Conservation (phyloP, 2,113 vertebrate species). For the Rhodinocichla rosea region DNA sequence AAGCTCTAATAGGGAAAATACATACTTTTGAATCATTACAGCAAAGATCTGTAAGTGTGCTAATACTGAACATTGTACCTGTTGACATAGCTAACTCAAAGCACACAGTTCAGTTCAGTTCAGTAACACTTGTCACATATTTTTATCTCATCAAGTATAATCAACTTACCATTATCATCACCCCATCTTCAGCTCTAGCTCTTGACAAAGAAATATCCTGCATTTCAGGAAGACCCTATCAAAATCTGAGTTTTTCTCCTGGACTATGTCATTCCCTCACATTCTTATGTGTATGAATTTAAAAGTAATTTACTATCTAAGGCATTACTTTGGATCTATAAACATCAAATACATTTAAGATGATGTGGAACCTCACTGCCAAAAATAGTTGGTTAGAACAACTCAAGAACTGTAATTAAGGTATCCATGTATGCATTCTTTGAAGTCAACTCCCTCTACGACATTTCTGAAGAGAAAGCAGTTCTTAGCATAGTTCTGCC, state of each 20-base stretch:
- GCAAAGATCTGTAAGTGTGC: not conserved
- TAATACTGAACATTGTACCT: not conserved
- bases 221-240: not conserved
- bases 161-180: not conserved
- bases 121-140: not conserved
- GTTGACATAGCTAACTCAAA: not conserved
- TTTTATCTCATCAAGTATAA: not conserved
- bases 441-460: not conserved
- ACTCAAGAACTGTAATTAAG: not conserved
- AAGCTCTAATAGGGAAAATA: not conserved
- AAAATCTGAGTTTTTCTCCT: not conserved
- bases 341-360: not conserved
- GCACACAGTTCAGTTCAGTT: not conserved
- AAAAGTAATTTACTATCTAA: not conserved
- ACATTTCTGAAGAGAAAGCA: not conserved
- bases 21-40: not conserved
- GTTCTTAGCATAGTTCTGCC: not conserved
- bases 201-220: not conserved
- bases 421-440: not conserved
- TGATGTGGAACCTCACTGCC: not conserved
- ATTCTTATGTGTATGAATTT: not conserved
- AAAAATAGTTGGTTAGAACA: not conserved
- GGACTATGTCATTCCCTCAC: not conserved
- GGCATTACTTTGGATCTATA: not conserved
- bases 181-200: not conserved